These are phyloP conservation scores for Carcina quercana DNA, from an alignment of 2,888 invertebrate genomes.

Conservation along the genomic window DNA sequence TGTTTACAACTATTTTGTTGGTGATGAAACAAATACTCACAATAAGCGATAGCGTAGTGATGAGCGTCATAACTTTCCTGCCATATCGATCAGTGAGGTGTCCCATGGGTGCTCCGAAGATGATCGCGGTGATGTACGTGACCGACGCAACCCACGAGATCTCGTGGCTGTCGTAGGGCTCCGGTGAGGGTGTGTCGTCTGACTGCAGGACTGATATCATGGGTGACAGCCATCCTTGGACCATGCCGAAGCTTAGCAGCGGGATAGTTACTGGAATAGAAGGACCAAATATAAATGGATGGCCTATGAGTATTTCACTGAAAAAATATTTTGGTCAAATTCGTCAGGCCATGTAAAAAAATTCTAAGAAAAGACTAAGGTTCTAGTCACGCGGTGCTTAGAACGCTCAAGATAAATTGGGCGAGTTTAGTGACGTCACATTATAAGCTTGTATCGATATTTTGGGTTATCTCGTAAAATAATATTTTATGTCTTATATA, in stretches of 20 bases:
- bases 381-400: no score
- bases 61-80: slow-evolving; percentile 57
- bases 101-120: slow-evolving; percentile 61
- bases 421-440: no score
- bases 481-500: no score
- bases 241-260: slow-evolving; percentile 60
- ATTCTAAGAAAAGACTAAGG: no score
- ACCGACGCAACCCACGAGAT: slow-evolving; percentile 64
- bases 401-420: no score
- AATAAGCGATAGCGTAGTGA: slow-evolving; percentile 52
- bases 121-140: slow-evolving; percentile 62
- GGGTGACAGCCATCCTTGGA: slow-evolving; percentile 66
- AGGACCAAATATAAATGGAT: no score
- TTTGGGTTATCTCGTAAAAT: no score
- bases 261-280: slow-evolving; percentile 65
- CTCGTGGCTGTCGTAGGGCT: slow-evolving; percentile 44
- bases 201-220: slow-evolving; percentile 59
- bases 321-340: no score
- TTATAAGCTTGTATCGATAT: no score
- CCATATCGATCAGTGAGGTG: slow-evolving; percentile 58
- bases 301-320: no score
- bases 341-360: no score
- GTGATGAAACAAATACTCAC: slow-evolving; percentile 41
- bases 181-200: slow-evolving; percentile 39
- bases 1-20: no score